These are phyloP conservation scores for Parnassius apollo DNA, from an alignment of 2,888 invertebrate species.

Conservation along the genomic window DNA sequence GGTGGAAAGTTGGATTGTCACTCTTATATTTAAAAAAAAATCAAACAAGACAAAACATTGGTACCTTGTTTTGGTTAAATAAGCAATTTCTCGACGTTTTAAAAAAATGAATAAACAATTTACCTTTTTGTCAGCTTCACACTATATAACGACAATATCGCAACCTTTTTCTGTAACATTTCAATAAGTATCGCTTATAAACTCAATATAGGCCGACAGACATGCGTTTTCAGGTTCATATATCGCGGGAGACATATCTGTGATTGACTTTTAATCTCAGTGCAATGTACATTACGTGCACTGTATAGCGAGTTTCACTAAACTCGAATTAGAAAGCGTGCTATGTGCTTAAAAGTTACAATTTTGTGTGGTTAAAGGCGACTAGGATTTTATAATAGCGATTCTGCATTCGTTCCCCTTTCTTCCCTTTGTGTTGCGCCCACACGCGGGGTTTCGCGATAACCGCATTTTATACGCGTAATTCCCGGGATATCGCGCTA, in stretches of 20 bases:
- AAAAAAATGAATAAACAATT: too few relatives aligned
- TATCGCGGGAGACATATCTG: conserved; percentile 6
- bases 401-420: conserved; percentile 39
- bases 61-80: too few relatives aligned
- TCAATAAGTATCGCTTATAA: conserved; percentile 19
- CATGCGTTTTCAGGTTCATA: conserved; percentile 14
- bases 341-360: conserved; percentile 56
- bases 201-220: conserved; percentile 20
- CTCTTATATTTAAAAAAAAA: too few relatives aligned
- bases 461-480: conserved; percentile 80
- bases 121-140: too few relatives aligned
- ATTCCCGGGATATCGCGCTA: conserved; percentile 75
- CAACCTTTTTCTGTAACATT: conserved; percentile 9
- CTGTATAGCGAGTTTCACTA: conserved; percentile 40
- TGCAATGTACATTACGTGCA: conserved; percentile 35
- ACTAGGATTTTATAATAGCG: conserved; percentile 4
- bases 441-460: conserved; percentile 55
- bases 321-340: conserved; percentile 24
- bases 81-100: too few relatives aligned
- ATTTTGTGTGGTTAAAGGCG: conserved; percentile 6
- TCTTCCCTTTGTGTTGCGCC: conserved; percentile 28
- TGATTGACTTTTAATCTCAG: conserved; percentile 14
- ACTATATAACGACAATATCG: background rate
- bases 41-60: too few relatives aligned
- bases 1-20: too few relatives aligned